Base-by-base conservation (phyloP, 2,888 invertebrate genomes). In the Megaustenia siamemsis region DNA sequence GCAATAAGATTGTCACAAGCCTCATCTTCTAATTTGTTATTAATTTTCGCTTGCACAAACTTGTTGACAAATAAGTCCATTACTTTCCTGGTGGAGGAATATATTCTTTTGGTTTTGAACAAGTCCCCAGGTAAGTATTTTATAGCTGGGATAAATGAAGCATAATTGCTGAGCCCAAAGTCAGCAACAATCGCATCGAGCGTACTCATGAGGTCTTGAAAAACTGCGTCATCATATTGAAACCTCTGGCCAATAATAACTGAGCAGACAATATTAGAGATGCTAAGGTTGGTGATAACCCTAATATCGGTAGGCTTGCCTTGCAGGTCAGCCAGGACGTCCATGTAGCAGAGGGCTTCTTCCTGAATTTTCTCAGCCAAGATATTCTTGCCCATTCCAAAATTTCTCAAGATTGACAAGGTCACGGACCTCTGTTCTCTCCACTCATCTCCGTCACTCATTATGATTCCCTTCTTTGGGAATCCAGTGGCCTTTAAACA, bases 361-460 rank as follows among this genome's bases (percentile, higher is more conserved):
- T 81, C 71, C 32, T 68, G 49, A 21, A 81, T 81, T 40, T 68
- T 81, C 40, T 53, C 69, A n/a, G 81, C 69, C 38, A 81, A 24
- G 32, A 68, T 38, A 49, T 81, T 69, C 71, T 69, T 81, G 8
- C 81, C 81, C 71, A 81, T 66, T 40, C 79, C 79, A 68, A 79
- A 66, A 1, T 12, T 35, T 12, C 45, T 63, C 10, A 79, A 68
- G 38, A 81, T 81, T 15, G 53, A 56, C 35, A 81, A n/a, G 1
- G 53, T 35, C 8, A 69, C 69, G 15, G 53, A 12, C 24, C 81
- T 68, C 24, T 81, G 81, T 53, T 81, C 69, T 56, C 43, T 75
- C 75, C 82, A 75, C 2, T 43, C 63, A 3, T 15, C 21, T 28
- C 63, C 82, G 8, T 43, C 5, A 12, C 38, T 40, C 40, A 66